phyloP scores from a whole-genome alignment of 2,113 vertebrate species.

The Dinomys branickii region DNA sequence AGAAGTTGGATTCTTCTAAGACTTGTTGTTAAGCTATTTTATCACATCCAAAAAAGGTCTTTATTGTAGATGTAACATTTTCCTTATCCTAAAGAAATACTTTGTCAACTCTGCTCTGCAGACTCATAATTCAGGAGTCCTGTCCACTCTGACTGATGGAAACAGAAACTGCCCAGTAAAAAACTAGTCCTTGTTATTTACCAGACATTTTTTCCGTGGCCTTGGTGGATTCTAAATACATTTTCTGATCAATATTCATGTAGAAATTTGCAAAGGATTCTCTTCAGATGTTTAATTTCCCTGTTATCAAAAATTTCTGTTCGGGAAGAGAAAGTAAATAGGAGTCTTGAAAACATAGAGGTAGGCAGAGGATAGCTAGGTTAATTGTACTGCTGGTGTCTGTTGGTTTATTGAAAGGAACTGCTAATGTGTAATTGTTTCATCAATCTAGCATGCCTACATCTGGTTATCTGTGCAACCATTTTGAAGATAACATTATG shows the following conservation, averaged over 20 bases:
- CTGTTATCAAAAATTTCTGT: not conserved
- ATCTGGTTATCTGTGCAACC: too few species aligned
- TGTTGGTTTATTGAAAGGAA: too few species aligned
- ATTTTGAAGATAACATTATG: too few species aligned
- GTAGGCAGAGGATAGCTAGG: too few species aligned
- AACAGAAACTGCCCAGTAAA: not conserved
- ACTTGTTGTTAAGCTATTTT: not conserved
- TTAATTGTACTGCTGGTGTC: too few species aligned
- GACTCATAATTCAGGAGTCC: not conserved
- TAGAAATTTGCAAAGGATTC: not conserved
- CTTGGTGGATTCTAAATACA: not conserved
- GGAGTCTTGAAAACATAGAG: too few species aligned
- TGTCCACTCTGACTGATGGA: not conserved
- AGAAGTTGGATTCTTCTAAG: not conserved
- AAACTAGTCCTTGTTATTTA: not conserved
- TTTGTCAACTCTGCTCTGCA: not conserved
- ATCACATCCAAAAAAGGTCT: not conserved
- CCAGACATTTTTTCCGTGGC: not conserved
- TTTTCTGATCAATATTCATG: not conserved
- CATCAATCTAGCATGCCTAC: too few species aligned
- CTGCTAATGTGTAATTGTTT: too few species aligned
- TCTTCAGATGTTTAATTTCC: not conserved
- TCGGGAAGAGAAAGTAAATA: too few species aligned
- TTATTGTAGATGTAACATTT: not conserved
- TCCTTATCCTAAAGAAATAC: not conserved